Base-by-base conservation (phyloP, 2,888 invertebrate genomes). In the Synergus japonicus region DNA sequence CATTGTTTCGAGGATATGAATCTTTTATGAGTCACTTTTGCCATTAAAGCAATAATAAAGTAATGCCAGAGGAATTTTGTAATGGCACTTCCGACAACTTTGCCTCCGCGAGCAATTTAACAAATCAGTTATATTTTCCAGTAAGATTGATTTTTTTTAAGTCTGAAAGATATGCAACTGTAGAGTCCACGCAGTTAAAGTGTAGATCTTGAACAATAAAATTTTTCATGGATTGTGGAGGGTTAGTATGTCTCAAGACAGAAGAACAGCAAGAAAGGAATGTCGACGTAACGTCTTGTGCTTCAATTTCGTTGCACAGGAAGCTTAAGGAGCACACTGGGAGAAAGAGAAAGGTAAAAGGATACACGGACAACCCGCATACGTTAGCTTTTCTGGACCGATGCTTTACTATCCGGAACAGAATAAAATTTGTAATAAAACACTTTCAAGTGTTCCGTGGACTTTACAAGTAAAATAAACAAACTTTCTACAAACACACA, bases 261-360 rank as follows among this genome's bases (percentile, higher is more conserved):
- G 69, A 63, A 66, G 43, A 58, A 64, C 49, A 76, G 58, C 66
- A 79, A 29, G 69, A 60, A 60, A 78, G 82, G 81, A 82, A 83
- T 82, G 82, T 82, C 82, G 67, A 78, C 78, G 79, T 76, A 81
- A 76, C 69, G 29, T 80, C 78, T 82, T 81, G 66, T 77, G 80
- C 79, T 82, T 80, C 81, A 81, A 81, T 83, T 82, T 82, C 77
- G 79, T 82, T 76, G 76, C 67, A 54, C 54, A 64, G 73, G 82
- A 77, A 80, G 77, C 69, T 8, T 73, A 54, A 37, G 49, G 49
- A 54, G 69, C 9, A 49, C 29, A 49, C 69, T 29, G 46, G 13
- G 18, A 73, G 54, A 73, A 49, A 73, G 69, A 73, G 69, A 49
- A 73, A 73, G 69, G 54, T 18, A 18, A 54, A 67, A 46, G 49